phyloP scores from a whole-genome alignment of 2,113 vertebrate species.

The Paradisaea rubra region DNA sequence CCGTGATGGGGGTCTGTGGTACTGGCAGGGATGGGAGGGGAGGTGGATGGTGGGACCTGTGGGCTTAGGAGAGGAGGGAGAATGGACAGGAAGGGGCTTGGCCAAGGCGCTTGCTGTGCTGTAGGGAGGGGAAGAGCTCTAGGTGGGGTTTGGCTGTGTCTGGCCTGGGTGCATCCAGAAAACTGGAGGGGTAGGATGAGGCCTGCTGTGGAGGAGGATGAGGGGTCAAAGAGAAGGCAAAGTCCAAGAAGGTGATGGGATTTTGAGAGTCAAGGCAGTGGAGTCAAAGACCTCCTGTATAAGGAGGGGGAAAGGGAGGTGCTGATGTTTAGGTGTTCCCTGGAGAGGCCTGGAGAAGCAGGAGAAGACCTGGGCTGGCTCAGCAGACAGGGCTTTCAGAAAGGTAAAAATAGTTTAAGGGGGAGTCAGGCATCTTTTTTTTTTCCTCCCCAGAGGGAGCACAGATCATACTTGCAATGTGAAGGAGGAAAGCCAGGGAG shows the following conservation, averaged over 20 bases:
- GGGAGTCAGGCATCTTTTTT: not conserved
- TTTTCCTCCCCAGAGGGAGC: not conserved
- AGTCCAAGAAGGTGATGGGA: not conserved
- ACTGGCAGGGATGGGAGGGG: too few species aligned
- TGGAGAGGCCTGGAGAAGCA: not conserved
- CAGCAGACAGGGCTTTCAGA: not conserved
- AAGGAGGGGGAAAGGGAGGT: not conserved
- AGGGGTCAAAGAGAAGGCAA: not conserved
- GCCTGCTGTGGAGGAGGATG: not conserved
- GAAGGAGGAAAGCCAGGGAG: not conserved
- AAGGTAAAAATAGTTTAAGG: not conserved
- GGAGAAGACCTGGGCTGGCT: not conserved
- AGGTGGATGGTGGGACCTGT: not conserved
- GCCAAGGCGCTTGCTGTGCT: accelerated
- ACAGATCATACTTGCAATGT: not conserved
- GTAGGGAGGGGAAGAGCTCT: not conserved
- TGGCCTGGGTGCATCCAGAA: not conserved
- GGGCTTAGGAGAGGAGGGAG: not conserved
- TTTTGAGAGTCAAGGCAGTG: not conserved
- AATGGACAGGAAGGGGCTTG: not conserved
- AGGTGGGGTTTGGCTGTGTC: not conserved
- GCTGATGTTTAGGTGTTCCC: not conserved
- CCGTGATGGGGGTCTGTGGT: not conserved
- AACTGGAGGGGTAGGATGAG: not conserved
- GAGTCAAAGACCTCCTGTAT: not conserved